Evolutionary conservation across 2,797 vertebrate genomes (phyloP).

Genomic region (Amniataba percoides): DNA sequence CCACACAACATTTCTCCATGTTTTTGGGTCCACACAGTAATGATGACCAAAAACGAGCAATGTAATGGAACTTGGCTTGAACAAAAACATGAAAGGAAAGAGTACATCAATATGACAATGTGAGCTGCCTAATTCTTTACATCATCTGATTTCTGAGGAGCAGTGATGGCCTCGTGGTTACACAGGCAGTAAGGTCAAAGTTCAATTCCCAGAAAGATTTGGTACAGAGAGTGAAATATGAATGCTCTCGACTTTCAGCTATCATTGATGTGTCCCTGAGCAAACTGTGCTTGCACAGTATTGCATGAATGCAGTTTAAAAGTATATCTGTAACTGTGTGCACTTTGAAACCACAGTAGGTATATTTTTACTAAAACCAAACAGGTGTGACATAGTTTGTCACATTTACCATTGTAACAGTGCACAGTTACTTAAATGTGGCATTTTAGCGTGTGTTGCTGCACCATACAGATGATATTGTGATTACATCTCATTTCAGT

Average conservation of each 20-base stretch:
- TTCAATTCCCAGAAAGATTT: conserved; percentile 21
- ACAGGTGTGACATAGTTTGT: neutral
- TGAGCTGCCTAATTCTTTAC: conserved; percentile 33
- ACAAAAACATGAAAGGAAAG: conserved; percentile 18
- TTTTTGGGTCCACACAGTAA: neutral
- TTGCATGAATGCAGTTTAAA: conserved; percentile 12
- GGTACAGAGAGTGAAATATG: conserved; percentile 22
- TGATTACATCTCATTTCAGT: conserved; percentile 4
- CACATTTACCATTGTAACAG: neutral
- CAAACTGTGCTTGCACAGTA: conserved; percentile 17
- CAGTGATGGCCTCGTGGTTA: conserved; percentile 5
- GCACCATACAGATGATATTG: neutral
- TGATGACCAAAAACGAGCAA: neutral
- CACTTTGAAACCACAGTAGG: conserved; percentile 10
- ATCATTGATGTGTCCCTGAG: conserved; percentile 37
- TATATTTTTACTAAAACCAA: conserved; percentile 15
- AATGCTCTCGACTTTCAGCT: conserved; percentile 16
- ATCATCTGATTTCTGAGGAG: conserved; percentile 42
- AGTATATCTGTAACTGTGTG: conserved; percentile 10
- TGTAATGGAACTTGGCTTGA: conserved; percentile 1
- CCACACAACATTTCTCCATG: neutral
- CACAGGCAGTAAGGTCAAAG: conserved; percentile 12
- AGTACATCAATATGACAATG: conserved; percentile 7
- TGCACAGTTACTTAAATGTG: neutral
- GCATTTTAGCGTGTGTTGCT: neutral